Evolutionary conservation across 2,113 vertebrate genomes (phyloP), one percentile per base, ranked within the genome.

Genomic region (Cephalophus harveyi): DNA sequence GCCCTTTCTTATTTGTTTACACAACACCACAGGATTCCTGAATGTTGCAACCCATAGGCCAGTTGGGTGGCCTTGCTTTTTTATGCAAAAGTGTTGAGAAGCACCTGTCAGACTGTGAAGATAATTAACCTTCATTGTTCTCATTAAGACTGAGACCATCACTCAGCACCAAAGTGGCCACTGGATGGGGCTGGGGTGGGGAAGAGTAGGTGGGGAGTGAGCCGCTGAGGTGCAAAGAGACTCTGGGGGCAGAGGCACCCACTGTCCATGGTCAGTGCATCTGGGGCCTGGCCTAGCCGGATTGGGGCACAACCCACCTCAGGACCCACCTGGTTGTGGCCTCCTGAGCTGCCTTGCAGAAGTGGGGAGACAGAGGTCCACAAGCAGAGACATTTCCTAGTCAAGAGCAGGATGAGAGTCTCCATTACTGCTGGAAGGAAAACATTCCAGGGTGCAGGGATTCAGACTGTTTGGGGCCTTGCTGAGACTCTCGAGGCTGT

Each of bases 31-130:
- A 55, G 82, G 97, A 50, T 92, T 95, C 96, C 96, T 93, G 94
- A 40, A 82, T 89, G 83, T 52, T 43, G 91, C 59, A 81, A 50
- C 48, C 79, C 94, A 8, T 36, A 87, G 86, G n/a, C 96, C 97
- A 76, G 64, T 95, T 97, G 98, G 97, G 97, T 98, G 98, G 98
- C 95, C 97, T 94, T 89, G 54, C 78, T 95, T 96, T 97, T 89
- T 96, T 96, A 97, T 78, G 97, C 85, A 91, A 55, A 96, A 93
- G 48, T 91, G 89, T 90, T 97, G 96, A 92, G 93, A 97, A 97
- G 97, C 82, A n/a, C 14, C 7, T 84, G 84, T 97, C 81, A 98
- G 91, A 48, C 89, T 60, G 85, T 88, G n/a, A 43, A 71, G 55
- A 93, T 95, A 97, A 98, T 97, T 94, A 96, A 83, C 83, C 96